Base-by-base conservation (phyloP, 2,888 invertebrate genomes). In the Atherix ibis region DNA sequence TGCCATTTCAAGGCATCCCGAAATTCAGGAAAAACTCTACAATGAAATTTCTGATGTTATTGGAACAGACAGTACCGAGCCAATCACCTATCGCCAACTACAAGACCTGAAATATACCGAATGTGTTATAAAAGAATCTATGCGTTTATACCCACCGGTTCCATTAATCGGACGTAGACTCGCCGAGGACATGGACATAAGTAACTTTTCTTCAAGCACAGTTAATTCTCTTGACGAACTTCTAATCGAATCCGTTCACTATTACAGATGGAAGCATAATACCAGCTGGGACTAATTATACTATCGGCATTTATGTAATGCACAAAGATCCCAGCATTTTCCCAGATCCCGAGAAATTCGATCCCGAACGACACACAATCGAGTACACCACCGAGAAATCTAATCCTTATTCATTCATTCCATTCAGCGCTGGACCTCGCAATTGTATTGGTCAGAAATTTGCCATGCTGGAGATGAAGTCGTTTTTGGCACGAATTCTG, bases 101-200 rank as follows among this genome's bases (percentile, higher is more conserved):
- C 49, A 49, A 2, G 35, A 49, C 2, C 39, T 59, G 5, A 44
- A 42, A 5, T 59, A 56, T 39, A 56, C 77, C 34, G 74, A 74
- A 43, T 67, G 69, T 44, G 75, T 74, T 30, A 68, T 78, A 26
- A 77, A 76, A 48, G 77, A 78, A 49, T 61, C 72, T 0, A 45
- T 77, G 38, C 58, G 77, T 22, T 47, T 78, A 2, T 73, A 66
- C 45, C 77, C 78, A 0, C 72, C 74, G 30, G 73, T 77, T 9
- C 71, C 71, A 19, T 64, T 73, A 8, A 65, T 78, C 30, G 66
- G 69, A 5, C 65, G 78, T 31, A 48, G 40, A 6, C 41, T 75
- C n/a, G 56, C 58, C 1, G 66, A 68, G 43, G 64, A 68, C 39
- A 51, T 71, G 12, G 49, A 51, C 31, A 47, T 75, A 42, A 67